These are phyloP conservation scores for Propithecus coquereli DNA, from an alignment of 2,113 vertebrate genomes.

Conservation along the genomic window DNA sequence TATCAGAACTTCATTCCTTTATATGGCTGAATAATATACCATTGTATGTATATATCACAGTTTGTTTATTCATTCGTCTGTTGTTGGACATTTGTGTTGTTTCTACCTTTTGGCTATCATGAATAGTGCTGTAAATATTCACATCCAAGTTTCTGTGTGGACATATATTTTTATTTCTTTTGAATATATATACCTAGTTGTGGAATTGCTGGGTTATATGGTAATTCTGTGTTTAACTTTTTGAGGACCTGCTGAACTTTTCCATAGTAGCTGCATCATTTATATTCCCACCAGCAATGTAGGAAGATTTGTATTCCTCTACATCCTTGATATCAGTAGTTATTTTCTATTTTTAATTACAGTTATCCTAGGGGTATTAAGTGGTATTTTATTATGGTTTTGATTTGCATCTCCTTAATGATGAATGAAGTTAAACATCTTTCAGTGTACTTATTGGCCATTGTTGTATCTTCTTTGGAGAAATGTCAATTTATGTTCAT, in stretches of 20 bases:
- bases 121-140: neutral
- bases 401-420: neutral
- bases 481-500: neutral
- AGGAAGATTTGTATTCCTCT: neutral
- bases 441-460: neutral
- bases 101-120: neutral
- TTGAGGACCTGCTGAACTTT: neutral
- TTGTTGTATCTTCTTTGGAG: neutral
- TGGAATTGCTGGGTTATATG: neutral
- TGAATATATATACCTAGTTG: neutral
- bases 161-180: neutral
- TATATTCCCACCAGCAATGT: neutral
- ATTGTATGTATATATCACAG: neutral
- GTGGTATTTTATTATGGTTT: neutral
- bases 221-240: neutral
- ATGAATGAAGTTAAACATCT: neutral
- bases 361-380: neutral
- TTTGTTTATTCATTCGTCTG: neutral
- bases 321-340: neutral
- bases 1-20: neutral
- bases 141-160: neutral
- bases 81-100: neutral
- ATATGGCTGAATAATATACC: neutral
- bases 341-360: neutral
- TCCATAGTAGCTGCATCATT: neutral